phyloP scores from a whole-genome alignment of 2,888 invertebrate genomes.

The Macrophya annulata region DNA sequence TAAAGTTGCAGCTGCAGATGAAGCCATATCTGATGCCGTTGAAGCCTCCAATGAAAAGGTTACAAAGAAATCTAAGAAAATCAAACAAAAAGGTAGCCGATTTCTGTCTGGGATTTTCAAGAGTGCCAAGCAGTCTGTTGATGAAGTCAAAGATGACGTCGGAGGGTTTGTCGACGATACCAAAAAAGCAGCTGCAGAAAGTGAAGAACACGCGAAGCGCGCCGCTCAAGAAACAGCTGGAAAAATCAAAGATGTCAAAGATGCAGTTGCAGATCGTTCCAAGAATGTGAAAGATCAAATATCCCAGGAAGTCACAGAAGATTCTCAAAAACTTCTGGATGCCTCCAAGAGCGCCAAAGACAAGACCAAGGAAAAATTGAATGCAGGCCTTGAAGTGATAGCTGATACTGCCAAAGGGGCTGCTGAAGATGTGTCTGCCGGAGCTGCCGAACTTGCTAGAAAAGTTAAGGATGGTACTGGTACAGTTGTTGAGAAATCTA shows the following conservation, averaged over 20 bases:
- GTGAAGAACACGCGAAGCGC: slow-evolving; percentile 68
- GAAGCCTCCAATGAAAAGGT: slow-evolving; percentile 46
- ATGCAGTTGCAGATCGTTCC: slow-evolving; percentile 55
- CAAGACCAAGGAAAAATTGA: slow-evolving; percentile 62
- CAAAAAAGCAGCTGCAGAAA: slow-evolving; percentile 59
- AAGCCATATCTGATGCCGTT: slow-evolving; percentile 54
- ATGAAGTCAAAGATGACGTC: slow-evolving; percentile 52
- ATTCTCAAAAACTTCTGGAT: slow-evolving; percentile 51
- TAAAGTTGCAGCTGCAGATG: slow-evolving; percentile 55
- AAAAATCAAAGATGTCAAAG: slow-evolving; percentile 66
- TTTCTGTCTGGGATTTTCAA: slow-evolving; percentile 40
- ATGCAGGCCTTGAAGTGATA: slow-evolving; percentile 17
- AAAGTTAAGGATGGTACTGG: slow-evolving; percentile 47
- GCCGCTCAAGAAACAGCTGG: slow-evolving; percentile 64
- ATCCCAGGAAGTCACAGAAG: slow-evolving; percentile 55
- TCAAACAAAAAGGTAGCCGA: slow-evolving; percentile 49
- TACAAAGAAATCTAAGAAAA: slow-evolving; percentile 56
- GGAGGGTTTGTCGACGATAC: slow-evolving; percentile 34
- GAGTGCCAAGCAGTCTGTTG: slow-evolving; percentile 40
- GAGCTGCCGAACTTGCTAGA: slow-evolving; percentile 48
- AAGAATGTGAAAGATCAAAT: slow-evolving; percentile 61
- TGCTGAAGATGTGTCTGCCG: slow-evolving; percentile 47
- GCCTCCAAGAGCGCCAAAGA: slow-evolving; percentile 57
- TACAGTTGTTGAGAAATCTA: slow-evolving; percentile 69
- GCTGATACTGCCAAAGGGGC: slow-evolving; percentile 55